Conservation (phyloP, 2,113 vertebrate species). For the Nothoprocta perdicaria region DNA sequence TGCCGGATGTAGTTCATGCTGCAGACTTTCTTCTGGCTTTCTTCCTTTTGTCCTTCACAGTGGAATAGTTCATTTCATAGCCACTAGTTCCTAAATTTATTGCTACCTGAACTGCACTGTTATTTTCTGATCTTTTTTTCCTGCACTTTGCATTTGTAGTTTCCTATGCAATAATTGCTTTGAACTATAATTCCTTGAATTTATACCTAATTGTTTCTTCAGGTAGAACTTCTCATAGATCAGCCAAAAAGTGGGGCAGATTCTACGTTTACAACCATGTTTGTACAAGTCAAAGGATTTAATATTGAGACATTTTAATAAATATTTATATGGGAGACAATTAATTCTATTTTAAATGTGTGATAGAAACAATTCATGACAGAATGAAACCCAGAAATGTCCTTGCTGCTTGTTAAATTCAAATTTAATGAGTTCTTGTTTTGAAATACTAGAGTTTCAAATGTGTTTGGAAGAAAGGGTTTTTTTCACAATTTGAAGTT, state of each 20-base stretch:
- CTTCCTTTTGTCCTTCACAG: background rate
- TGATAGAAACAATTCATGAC: background rate
- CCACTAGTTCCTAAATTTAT: background rate
- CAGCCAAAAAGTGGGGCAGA: background rate
- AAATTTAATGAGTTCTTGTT: slow-evolving; percentile 26
- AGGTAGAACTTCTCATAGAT: background rate
- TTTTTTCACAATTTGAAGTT: background rate
- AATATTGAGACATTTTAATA: background rate
- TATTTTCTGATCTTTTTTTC: slow-evolving; percentile 10
- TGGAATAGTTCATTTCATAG: background rate
- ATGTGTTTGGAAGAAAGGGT: slow-evolving; percentile 15
- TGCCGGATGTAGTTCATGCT: background rate
- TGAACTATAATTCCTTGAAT: background rate
- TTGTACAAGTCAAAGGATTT: background rate
- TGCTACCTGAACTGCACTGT: background rate
- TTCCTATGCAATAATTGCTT: background rate
- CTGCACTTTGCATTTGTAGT: background rate
- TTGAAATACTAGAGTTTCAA: slow-evolving; percentile 32
- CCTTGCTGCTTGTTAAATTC: background rate
- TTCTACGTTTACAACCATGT: background rate
- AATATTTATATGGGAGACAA: background rate
- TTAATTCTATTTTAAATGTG: background rate
- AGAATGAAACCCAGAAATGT: slow-evolving; percentile 41
- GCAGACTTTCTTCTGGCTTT: background rate
- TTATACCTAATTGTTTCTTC: background rate